Evolutionary conservation across 2,888 invertebrate species (phyloP).

Genomic region (Megamerina dolium): DNA sequence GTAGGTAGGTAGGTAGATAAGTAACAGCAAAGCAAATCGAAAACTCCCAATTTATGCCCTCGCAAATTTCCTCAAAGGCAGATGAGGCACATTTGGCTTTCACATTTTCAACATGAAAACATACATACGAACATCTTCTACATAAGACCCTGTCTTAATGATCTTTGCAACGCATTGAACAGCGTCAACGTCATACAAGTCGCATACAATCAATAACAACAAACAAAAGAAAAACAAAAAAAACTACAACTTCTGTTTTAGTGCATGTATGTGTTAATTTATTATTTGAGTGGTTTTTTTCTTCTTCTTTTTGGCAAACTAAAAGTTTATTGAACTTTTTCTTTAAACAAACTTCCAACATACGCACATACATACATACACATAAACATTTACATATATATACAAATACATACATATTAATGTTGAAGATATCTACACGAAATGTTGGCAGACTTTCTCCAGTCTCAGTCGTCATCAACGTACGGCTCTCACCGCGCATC

Average conservation of each 20-base stretch:
- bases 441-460: conserved; percentile 39
- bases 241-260: conserved; percentile 3
- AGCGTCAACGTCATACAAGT: neutral
- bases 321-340: conserved; percentile 40
- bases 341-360: neutral
- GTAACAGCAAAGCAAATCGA: too few relatives aligned
- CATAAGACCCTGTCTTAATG: too few relatives aligned
- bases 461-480: conserved; percentile 31
- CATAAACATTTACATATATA: too few relatives aligned
- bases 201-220: too few relatives aligned
- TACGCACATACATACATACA: neutral
- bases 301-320: conserved; percentile 36
- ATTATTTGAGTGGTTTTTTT: conserved; percentile 18
- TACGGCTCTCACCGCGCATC: conserved; percentile 4
- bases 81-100: conserved; percentile 16
- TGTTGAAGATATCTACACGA: too few relatives aligned
- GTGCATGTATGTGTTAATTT: conserved; percentile 12
- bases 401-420: too few relatives aligned
- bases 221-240: too few relatives aligned
- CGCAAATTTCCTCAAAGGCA: too few relatives aligned
- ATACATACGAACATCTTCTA: too few relatives aligned
- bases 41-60: too few relatives aligned
- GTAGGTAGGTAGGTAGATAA: too few relatives aligned
- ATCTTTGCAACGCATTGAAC: neutral
- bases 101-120: conserved; percentile 10